Evolutionary conservation across 2,797 vertebrate genomes (phyloP), one percentile per base, ranked within the genome.

Genomic region (Lates japonicus): DNA sequence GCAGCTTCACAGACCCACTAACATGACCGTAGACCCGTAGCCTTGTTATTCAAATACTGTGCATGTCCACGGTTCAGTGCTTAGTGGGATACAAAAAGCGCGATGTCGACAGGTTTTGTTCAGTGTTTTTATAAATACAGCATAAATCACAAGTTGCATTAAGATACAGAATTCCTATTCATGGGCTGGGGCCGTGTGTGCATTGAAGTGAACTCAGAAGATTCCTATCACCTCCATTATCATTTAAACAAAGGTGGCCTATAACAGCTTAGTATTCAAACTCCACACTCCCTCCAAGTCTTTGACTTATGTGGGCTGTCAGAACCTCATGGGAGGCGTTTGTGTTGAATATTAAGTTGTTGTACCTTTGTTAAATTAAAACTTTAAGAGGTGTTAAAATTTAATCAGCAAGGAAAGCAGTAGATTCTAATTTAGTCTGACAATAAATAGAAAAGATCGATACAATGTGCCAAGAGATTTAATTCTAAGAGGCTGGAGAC

Each of bases 231-330:
- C 33, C 42, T 22, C 12, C 41, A 69, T 77, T 74, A 77, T 74
- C 41, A 64, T 78, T 78, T 67, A 20, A 57, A 75, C 61, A 79
- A 64, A 67, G 37, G 41, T 7, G 29, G 29, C 29, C 29, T 76
- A 57, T 54, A 62, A 42, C 69, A 70, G 35, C n/a, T 85, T 81
- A 4, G 41, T 70, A 87, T 88, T 87, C 82, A 61, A 16, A 62
- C 42, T 58, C 59, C 61, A 35, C 20, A 0, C 57, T 79, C 37
- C 55, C 20, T 9, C 44, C 41, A 52, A 51, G 57, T 68, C 70
- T 73, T 57, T 77, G 78, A 78, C 69, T 84, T 69, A 73, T 75
- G 55, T 35, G 42, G 5, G 39, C 42, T 81, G 72, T 62, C 49
- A 67, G 57, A 54, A 19, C 54, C 49, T 73, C 37, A 1, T 67